phyloP scores from a whole-genome alignment of 2,797 vertebrate species.

The Sebastes taczanowskii region DNA sequence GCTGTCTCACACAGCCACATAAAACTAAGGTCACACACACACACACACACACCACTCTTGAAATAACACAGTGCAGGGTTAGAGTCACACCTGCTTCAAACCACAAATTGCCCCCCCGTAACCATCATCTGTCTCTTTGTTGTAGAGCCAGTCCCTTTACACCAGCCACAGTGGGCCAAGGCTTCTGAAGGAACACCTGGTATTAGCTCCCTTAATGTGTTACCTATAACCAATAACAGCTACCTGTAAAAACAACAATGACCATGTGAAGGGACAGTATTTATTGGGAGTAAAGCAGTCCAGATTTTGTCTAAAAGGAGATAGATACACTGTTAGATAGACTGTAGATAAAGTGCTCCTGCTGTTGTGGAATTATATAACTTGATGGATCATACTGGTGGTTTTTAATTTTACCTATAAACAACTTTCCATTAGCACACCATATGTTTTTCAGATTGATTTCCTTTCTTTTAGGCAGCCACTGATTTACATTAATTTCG shows the following conservation, averaged over 20 bases:
- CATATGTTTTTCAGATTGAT: neutral
- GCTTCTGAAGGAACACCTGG: conserved; percentile 44
- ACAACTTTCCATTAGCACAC: neutral
- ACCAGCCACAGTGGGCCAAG: neutral
- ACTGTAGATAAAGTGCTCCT: neutral
- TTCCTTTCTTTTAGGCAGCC: neutral
- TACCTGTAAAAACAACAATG: conserved; percentile 11
- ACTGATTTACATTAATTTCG: neutral
- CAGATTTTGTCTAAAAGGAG: neutral
- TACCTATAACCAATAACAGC: conserved; percentile 6
- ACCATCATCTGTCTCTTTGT: conserved; percentile 37
- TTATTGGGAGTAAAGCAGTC: neutral
- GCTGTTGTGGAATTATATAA: neutral
- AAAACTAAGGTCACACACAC: neutral
- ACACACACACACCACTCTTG: neutral
- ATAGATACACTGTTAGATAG: neutral
- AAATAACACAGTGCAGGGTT: conserved; percentile 25
- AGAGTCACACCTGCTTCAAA: conserved; percentile 46
- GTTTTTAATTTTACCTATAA: neutral
- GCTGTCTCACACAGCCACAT: conserved; percentile 2
- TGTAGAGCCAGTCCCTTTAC: neutral
- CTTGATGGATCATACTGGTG: neutral
- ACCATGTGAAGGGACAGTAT: neutral
- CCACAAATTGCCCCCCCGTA: conserved; percentile 28
- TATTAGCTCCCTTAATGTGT: neutral